Evolutionary conservation across 1,140 invertebrate species (phyloP), one percentile per base, ranked within the genome.

Genomic region (Melitaea cinxia): DNA sequence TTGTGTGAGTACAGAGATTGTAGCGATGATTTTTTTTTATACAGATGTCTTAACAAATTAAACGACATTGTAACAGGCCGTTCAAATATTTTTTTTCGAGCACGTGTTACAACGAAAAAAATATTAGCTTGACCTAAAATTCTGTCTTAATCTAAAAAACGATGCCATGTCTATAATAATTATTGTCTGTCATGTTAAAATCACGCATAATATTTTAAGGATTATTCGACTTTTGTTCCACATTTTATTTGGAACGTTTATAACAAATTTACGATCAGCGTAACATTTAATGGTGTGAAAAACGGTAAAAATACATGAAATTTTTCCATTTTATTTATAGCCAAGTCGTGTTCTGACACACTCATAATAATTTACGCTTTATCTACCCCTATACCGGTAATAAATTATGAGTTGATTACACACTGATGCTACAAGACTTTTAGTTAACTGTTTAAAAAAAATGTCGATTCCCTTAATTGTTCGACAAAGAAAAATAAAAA

Each of bases 221-320:
- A 45, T 45, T 42, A 57, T 57, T 57, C 37, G 23, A 42, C 21
- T 33, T 57, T 24, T 57, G 37, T 42, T 57, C 12, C 19, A 28
- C 37, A 57, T 15, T 42, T 42, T 42, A 42, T 42, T 26, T 23
- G 54, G 5, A 42, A 42, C 54, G 54, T 57, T 45, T 28, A 57
- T 57, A 26, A 37, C 37, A 42, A 54, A 57, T 57, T 57, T 57
- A 57, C 23, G 54, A 57, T 26, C 6, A 57, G 35, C 23, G 54
- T 26, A 57, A 45, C 14, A 37, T 19, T 57, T 26, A 57, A 57
- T 45, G 54, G 54, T 42, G 54, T 21, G 54, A 42, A 45, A 24
- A 57, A 39, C 37, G 23, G 33, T 26, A 57, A 57, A 47, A 21
- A 47, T 23, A 47, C 21, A 47, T 42, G 37, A 42, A 0, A 7